These are phyloP conservation scores for Tubiluchus corallicola DNA, from an alignment of 2,888 invertebrate species.

Conservation along the genomic window DNA sequence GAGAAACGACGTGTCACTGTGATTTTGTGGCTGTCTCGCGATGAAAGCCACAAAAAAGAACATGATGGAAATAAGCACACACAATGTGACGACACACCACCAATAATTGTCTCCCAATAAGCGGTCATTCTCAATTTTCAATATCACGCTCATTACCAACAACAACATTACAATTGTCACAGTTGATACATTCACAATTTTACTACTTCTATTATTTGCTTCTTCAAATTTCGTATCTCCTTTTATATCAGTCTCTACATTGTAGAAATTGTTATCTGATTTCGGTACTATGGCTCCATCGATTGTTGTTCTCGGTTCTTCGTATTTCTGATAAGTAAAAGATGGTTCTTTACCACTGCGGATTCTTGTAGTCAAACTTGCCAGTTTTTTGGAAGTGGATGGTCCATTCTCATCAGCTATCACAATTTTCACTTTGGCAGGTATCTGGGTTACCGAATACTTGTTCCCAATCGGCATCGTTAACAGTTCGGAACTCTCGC, in stretches of 20 bases:
- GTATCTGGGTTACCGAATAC: background rate
- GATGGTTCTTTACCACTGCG: background rate
- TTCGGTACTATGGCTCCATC: background rate
- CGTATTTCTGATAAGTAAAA: background rate
- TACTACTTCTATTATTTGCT: background rate
- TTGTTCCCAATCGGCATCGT: background rate
- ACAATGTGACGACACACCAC: background rate
- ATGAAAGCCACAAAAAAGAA: background rate
- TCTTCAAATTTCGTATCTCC: background rate
- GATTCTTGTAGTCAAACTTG: too few relatives aligned
- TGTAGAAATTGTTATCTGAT: background rate
- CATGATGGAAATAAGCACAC: background rate
- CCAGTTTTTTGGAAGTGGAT: too few relatives aligned
- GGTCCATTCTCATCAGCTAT: background rate
- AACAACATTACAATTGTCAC: background rate
- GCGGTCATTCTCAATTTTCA: background rate
- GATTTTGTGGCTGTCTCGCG: slow-evolving; percentile 1
- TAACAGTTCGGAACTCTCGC: slow-evolving; percentile 1
- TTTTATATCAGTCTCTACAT: background rate
- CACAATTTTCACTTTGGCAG: background rate
- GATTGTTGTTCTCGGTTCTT: background rate
- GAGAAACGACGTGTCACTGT: background rate
- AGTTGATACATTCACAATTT: background rate
- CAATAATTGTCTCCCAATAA: background rate
- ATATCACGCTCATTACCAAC: background rate